phyloP scores from a whole-genome alignment of 2,888 invertebrate genomes.

The Ophion ventricosus region DNA sequence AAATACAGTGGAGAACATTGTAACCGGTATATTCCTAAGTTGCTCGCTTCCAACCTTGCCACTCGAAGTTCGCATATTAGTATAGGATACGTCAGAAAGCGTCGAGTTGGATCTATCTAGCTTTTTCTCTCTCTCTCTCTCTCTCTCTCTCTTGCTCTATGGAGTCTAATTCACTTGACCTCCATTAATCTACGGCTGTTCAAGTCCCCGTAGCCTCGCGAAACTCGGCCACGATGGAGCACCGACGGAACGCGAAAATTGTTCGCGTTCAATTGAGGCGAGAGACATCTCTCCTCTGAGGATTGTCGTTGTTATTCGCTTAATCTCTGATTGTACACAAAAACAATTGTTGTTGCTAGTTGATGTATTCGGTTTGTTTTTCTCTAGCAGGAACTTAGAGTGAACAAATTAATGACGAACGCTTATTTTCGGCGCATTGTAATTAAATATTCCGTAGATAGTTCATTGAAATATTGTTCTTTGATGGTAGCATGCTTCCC shows the following conservation, averaged over 20 bases:
- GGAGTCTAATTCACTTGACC: slow-evolving; percentile 39
- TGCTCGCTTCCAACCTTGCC: slow-evolving; percentile 29
- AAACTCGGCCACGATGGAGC: slow-evolving; percentile 3
- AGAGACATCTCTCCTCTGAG: not conserved
- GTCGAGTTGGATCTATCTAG: not conserved
- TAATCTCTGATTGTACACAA: not conserved
- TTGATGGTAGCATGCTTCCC: not conserved
- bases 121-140: slow-evolving; percentile 4
- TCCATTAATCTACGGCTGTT: slow-evolving; percentile 2
- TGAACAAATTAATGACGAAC: not conserved
- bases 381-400: not conserved
- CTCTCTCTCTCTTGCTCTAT: slow-evolving; percentile 1
- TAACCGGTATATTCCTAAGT: slow-evolving; percentile 52
- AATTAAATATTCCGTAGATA: not conserved
- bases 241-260: not conserved
- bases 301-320: not conserved
- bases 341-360: not conserved
- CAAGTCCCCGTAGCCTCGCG: slow-evolving; percentile 1
- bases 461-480: not conserved
- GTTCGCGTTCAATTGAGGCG: not conserved
- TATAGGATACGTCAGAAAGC: slow-evolving; percentile 23
- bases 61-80: slow-evolving; percentile 32
- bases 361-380: not conserved
- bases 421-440: not conserved
- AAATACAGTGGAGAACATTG: slow-evolving; percentile 10